Evolutionary conservation across 2,888 invertebrate species (phyloP).

Genomic region (Exocentrus adspersus): DNA sequence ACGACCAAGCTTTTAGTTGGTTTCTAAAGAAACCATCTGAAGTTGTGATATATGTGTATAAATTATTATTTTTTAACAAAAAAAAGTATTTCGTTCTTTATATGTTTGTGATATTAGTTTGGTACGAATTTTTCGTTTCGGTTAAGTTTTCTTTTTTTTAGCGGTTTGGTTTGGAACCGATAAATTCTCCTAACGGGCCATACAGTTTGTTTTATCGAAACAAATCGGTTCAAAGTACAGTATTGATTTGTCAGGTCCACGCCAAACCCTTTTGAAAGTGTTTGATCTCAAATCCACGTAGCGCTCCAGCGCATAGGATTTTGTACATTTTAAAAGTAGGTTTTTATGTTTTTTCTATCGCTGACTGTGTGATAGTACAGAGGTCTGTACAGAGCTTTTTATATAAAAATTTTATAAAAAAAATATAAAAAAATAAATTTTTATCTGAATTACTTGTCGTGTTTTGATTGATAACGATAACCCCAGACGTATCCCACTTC

Average conservation of each 20-base stretch:
- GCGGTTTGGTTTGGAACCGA: conserved; percentile 5
- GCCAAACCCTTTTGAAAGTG: neutral
- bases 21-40: conserved; percentile 36
- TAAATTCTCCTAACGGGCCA: conserved; percentile 4
- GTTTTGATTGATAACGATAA: conserved; percentile 2
- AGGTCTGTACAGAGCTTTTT: conserved; percentile 26
- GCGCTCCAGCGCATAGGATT: conserved; percentile 13
- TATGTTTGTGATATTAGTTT: conserved; percentile 50
- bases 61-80: conserved; percentile 34
- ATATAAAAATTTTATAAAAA: conserved; percentile 24
- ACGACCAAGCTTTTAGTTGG: conserved; percentile 41
- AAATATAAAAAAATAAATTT: conserved; percentile 26
- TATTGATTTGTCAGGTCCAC: conserved; percentile 15
- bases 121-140: conserved; percentile 40
- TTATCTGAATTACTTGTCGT: conserved; percentile 7
- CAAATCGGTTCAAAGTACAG: conserved; percentile 9
- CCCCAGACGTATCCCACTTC: neutral
- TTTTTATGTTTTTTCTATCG: conserved; percentile 27
- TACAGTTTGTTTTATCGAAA: conserved; percentile 22
- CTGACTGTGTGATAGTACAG: conserved; percentile 26
- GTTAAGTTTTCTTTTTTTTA: conserved; percentile 23
- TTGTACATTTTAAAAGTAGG: conserved; percentile 25
- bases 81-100: conserved; percentile 34
- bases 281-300: conserved; percentile 25
- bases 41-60: conserved; percentile 43